Evolutionary conservation across 2,113 vertebrate genomes (phyloP), one percentile per base, ranked within the genome.

Genomic region (Pteropus alecto): DNA sequence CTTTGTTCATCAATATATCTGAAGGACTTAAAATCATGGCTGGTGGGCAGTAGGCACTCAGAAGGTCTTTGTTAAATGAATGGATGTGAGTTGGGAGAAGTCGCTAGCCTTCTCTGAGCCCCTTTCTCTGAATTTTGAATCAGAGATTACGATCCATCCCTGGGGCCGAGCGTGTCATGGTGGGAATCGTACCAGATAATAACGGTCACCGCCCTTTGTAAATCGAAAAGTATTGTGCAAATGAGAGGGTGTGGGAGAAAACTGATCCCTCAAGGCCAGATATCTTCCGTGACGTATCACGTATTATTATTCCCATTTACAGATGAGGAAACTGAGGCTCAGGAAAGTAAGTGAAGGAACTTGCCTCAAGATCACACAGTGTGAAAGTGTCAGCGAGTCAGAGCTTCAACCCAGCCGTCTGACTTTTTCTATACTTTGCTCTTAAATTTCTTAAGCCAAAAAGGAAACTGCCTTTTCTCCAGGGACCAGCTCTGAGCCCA

Each of bases 141-240:
- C 10, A n/a, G 70, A 41, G 65, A 65, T 68, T 21, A 48, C 6
- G 7, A 74, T n/a, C 33, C 7, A 21, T 38, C 33, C 28, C 73
- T 7, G 14, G 54, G 41, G 41, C 0, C 2, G 30, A 7, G 0
- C 16, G 13, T 43, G 14, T 21, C 12, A 13, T 0, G 1, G 8
- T 60, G 65, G 15, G 71, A 28, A 76, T 11, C 1, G 0, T 33
- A 7, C 35, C 61, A 51, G n/a, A 73, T 41, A 7, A 63, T 3
- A 51, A 16, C 15, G 7, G 16, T 74, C 41, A 46, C n/a, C 11
- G 10, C 6, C 10, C 16, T 90, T 33, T 61, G 8, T 76, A 19
- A 74, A 71, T n/a, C 1, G 0, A 16, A 14, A 87, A 61, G 54
- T 30, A 35, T 1, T 21, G 6, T 16, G 6, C 10, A 16, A 15